Conservation (phyloP, 2,797 vertebrate species). For the Orestias chungarensis region DNA sequence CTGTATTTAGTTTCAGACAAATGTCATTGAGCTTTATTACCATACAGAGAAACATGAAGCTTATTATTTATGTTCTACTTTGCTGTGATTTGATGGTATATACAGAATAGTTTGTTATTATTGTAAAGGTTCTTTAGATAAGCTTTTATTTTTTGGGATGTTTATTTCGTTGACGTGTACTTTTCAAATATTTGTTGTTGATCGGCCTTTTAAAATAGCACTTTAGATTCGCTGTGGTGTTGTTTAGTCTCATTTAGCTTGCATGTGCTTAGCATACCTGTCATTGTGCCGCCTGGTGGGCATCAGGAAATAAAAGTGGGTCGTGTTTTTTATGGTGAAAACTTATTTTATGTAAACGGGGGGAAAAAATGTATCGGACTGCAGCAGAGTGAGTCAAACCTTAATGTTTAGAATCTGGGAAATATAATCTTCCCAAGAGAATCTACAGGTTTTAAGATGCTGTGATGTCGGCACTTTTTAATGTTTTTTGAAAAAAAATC, state of each 20-base stretch:
- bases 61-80: conserved; percentile 7
- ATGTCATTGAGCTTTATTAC: conserved; percentile 25
- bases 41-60: conserved; percentile 5
- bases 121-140: conserved; percentile 52
- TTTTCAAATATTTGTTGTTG: conserved; percentile 31
- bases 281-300: background rate
- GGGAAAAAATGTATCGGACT: too few species aligned
- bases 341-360: too few species aligned
- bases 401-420: background rate
- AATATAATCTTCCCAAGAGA: background rate
- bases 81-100: conserved; percentile 25
- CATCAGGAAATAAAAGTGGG: conserved; percentile 7
- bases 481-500: conserved; percentile 16
- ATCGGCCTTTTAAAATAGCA: conserved; percentile 54
- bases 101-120: conserved; percentile 18
- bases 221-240: conserved; percentile 54
- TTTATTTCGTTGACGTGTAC: conserved; percentile 21
- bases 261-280: background rate
- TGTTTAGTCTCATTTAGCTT: conserved; percentile 17
- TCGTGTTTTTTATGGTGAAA: too few species aligned
- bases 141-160: conserved; percentile 48
- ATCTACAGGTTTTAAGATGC: conserved; percentile 24
- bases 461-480: conserved; percentile 71
- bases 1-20: conserved; percentile 4
- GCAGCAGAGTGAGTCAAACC: background rate